Evolutionary conservation across 2,797 vertebrate genomes (phyloP).

Genomic region (Brachymystax lenok): DNA sequence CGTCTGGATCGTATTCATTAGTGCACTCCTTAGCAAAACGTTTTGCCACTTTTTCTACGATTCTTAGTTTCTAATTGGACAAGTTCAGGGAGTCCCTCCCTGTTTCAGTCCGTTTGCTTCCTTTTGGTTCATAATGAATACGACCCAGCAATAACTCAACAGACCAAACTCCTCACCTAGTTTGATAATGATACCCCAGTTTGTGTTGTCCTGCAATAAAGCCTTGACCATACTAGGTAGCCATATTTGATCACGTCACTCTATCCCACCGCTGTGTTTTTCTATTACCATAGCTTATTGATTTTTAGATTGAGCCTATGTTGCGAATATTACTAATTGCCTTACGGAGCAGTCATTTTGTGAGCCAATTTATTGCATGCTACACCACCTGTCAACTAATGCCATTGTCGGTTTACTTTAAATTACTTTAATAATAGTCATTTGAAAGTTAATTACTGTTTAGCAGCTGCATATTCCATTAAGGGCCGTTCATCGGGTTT

Average conservation of each 20-base stretch:
- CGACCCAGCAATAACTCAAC: no score
- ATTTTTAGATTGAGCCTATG: not conserved
- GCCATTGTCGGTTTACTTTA: slow-evolving; percentile 1
- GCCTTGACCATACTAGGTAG: not conserved
- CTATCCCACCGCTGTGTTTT: not conserved
- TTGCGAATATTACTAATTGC: not conserved
- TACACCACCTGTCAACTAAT: slow-evolving; percentile 15
- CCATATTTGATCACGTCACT: not conserved
- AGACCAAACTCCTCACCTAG: not conserved
- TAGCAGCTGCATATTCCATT: slow-evolving; percentile 12
- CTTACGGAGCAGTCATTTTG: not conserved
- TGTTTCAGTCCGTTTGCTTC: no score
- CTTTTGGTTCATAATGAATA: no score
- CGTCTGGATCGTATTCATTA: not conserved
- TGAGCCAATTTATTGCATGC: not conserved
- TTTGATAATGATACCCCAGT: not conserved
- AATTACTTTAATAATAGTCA: not conserved
- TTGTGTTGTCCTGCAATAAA: not conserved
- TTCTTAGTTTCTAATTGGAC: no score
- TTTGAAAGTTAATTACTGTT: slow-evolving; percentile 12
- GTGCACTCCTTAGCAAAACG: no score
- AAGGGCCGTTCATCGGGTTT: slow-evolving; percentile 10
- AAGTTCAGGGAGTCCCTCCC: no score
- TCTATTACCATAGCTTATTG: not conserved
- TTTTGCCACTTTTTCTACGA: no score